Base-by-base conservation (phyloP, 2,888 invertebrate species). In the Lasiommata megera region DNA sequence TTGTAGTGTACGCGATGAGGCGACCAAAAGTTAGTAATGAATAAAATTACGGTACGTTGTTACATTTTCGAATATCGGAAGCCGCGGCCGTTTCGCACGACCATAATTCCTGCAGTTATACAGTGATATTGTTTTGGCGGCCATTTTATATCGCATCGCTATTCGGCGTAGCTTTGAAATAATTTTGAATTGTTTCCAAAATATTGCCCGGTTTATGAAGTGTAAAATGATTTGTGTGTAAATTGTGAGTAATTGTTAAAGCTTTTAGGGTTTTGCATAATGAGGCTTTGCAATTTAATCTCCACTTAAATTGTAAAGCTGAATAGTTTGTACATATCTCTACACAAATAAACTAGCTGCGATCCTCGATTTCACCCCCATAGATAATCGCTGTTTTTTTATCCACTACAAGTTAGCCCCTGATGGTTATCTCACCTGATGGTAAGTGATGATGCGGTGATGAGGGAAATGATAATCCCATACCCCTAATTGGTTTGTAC, bases 51-150 rank as follows among this genome's bases (percentile, higher is more conserved):
- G 36, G n/a, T 51, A 29, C 36, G 12, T 14, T 51, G 38, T 51
- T 28, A 51, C 38, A 51, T 38, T 28, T 28, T 28, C 38, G 29
- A 38, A 40, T 29, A 51, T 38, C 51, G 51, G 51, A 51, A 51
- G 16, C 29, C 7, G 51, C 38, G 38, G 51, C 29, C 38, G 29
- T 51, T 51, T 51, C 38, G n/a, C 38, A 51, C 11, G 29, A 51
- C 51, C 51, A 51, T 51, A 51, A 51, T 51, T 51, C 28, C 23
- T 51, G 51, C 38, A 29, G 51, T 38, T 37, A 37, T 37, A n/a
- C 17, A 9, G 38, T 18, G 29, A 43, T 43, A 43, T 51, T 38
- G 38, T 51, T 38, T 51, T 51, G 38, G 28, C 29, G 51, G 38
- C 51, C 29, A 16, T 51, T 51, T 28, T 40, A 51, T 40, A 51